Conservation (phyloP, 37 sponge, comb jelly and placozoan species). For the Beroe forskalii region DNA sequence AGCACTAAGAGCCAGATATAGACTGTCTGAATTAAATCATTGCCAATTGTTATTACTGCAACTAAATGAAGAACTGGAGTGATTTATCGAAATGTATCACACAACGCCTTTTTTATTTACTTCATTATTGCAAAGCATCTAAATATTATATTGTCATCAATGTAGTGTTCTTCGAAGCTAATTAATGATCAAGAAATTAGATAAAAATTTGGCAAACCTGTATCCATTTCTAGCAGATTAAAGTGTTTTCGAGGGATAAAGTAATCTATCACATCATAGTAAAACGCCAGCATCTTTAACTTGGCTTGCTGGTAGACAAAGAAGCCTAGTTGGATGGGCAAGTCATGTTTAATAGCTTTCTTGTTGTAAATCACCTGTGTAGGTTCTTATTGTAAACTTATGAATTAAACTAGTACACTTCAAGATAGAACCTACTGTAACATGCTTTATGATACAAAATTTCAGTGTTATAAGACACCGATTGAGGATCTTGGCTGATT, state of each 20-base stretch:
- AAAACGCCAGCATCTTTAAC: neutral
- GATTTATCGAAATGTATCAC: too few relatives aligned
- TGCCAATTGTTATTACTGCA: too few relatives aligned
- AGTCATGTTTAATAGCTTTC: neutral
- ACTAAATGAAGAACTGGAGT: too few relatives aligned
- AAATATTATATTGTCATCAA: too few relatives aligned
- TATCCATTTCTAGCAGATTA: constrained; percentile 24
- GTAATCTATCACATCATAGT: constrained; percentile 1
- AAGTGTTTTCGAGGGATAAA: neutral
- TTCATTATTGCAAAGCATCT: too few relatives aligned
- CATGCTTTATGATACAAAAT: too few relatives aligned
- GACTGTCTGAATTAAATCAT: neutral
- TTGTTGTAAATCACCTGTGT: neutral
- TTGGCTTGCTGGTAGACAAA: neutral
- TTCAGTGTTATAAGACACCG: too few relatives aligned
- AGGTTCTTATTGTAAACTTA: too few relatives aligned
- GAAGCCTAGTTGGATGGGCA: neutral
- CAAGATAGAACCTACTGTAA: too few relatives aligned
- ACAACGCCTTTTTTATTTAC: too few relatives aligned
- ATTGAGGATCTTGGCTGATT: too few relatives aligned
- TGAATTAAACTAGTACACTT: too few relatives aligned
- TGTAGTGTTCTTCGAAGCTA: neutral
- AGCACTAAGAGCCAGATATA: neutral
- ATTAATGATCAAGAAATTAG: neutral
- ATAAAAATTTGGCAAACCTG: neutral